Conservation (phyloP, 2,113 vertebrate genomes). For the Collichthys lucidus region DNA sequence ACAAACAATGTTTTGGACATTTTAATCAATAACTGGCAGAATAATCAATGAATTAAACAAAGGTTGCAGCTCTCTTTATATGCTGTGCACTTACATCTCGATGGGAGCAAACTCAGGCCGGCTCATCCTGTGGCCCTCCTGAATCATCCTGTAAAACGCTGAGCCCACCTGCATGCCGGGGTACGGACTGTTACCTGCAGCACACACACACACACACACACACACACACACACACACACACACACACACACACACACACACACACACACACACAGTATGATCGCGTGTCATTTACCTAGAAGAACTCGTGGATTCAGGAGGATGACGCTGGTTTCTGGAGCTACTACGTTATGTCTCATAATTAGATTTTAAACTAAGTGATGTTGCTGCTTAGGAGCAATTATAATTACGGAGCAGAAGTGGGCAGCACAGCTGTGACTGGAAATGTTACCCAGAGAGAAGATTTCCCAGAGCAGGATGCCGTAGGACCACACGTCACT, state of each 20-base stretch:
- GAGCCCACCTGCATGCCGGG: conserved; percentile 97
- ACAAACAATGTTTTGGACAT: too few relatives aligned
- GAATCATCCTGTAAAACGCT: conserved; percentile 97
- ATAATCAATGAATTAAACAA: too few relatives aligned
- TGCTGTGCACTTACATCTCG: conserved; percentile 89
- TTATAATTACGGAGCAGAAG: conserved; percentile 10
- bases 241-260: too few relatives aligned
- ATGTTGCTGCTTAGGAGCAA: conserved; percentile 27
- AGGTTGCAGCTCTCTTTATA: neutral
- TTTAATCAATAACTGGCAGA: too few relatives aligned
- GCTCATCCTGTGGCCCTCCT: conserved; percentile 96
- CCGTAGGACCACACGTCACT: conserved; percentile 99
- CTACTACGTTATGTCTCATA: neutral
- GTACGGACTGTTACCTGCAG: conserved; percentile 95
- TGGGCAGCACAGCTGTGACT: conserved; percentile 22
- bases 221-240: too few relatives aligned
- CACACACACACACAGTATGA: neutral
- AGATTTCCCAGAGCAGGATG: conserved; percentile 98
- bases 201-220: too few relatives aligned
- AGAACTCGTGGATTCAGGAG: neutral
- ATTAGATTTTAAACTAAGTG: conserved; percentile 36
- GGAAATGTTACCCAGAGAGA: conserved; percentile 91
- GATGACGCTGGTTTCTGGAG: neutral
- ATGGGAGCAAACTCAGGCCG: conserved; percentile 91
- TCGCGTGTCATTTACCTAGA: neutral